Conservation (phyloP, 53 echinoderm and acorn worm species). For the Actinopyga echinites region DNA sequence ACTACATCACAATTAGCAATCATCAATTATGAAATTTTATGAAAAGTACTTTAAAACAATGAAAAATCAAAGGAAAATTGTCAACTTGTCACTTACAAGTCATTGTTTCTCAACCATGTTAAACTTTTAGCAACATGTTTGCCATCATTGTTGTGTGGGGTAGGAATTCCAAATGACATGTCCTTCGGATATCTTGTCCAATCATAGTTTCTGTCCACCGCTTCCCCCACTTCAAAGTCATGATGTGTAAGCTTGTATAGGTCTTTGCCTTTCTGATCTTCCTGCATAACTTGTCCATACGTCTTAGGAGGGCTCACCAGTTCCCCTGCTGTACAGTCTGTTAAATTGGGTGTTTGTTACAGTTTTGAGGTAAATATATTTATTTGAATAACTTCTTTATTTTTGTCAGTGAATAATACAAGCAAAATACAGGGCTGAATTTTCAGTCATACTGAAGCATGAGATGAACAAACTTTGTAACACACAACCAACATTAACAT, state of each 20-base stretch:
- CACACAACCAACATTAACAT: too few relatives aligned
- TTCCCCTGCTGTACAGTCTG: conserved; percentile 93
- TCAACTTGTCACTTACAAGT: conserved; percentile 71
- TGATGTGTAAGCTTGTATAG: conserved; percentile 90
- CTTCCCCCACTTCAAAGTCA: conserved; percentile 90
- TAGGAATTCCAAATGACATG: conserved; percentile 78
- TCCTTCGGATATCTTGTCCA: conserved; percentile 90
- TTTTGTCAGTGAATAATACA: too few relatives aligned
- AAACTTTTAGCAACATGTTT: conserved; percentile 80
- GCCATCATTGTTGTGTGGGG: conserved; percentile 96
- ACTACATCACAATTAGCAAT: too few relatives aligned
- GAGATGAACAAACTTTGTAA: too few relatives aligned
- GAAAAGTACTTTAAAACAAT: too few relatives aligned
- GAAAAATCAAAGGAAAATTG: not conserved
- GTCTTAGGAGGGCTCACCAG: conserved; percentile 87
- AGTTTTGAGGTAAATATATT: too few relatives aligned
- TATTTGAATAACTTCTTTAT: too few relatives aligned
- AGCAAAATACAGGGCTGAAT: too few relatives aligned
- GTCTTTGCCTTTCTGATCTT: conserved; percentile 75
- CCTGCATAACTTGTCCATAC: conserved; percentile 74
- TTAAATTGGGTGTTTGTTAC: not conserved
- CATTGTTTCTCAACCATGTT: conserved; percentile 85
- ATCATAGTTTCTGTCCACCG: conserved; percentile 85
- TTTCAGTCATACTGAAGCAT: too few relatives aligned
- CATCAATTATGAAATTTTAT: too few relatives aligned